Percentiles rank a stretch among this genome's conserved stretches.
These are phyloP conservation scores for Microtus richardsoni DNA, from an alignment of 2,113 vertebrate species.

Conservation along the genomic window DNA sequence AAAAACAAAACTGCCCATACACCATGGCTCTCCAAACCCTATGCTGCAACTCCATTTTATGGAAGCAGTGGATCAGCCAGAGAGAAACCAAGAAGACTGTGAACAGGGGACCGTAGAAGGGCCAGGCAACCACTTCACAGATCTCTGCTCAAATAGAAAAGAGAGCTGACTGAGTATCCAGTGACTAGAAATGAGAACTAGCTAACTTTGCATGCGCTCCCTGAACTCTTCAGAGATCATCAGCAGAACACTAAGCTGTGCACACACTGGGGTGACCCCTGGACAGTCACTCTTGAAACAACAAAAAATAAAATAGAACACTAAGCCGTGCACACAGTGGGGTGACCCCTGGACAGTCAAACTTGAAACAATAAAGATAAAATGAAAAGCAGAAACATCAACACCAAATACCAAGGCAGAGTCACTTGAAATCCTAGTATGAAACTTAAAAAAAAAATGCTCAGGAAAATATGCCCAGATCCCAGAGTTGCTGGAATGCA, in stretches of 20 bases:
- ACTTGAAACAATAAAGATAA: background rate
- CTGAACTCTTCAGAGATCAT: background rate
- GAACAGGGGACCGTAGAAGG: background rate
- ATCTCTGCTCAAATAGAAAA: background rate
- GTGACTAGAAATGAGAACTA: background rate
- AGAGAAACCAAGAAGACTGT: background rate
- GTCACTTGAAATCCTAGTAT: background rate
- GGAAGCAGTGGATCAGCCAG: background rate
- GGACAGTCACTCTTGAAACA: background rate
- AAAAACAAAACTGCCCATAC: background rate
- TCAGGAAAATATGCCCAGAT: background rate
- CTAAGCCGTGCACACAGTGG: background rate
- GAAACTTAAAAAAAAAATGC: background rate
- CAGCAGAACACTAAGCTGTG: background rate
- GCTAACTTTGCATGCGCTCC: background rate
- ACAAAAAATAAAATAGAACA: background rate
- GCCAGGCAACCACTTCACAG: background rate
- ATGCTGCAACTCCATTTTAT: background rate
- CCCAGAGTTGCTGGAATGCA: background rate
- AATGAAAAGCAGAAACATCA: background rate
- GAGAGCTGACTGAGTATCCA: background rate
- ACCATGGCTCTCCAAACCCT: background rate
- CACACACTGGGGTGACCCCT: background rate
- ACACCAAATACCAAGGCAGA: background rate
- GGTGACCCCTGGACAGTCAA: background rate